Evolutionary conservation across 1,140 invertebrate species (phyloP).

Genomic region (Schlechtendalia chinensis): DNA sequence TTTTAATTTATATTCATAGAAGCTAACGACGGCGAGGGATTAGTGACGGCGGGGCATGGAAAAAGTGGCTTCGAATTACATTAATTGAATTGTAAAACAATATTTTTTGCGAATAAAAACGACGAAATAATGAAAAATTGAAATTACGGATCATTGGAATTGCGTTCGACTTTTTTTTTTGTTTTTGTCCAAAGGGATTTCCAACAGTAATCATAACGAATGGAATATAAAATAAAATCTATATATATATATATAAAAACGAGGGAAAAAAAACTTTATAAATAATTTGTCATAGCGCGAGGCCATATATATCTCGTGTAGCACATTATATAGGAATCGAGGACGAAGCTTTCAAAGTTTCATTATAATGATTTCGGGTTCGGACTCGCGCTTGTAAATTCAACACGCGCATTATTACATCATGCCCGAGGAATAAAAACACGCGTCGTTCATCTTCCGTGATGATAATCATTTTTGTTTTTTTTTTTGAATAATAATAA

Average conservation of each 20-base stretch:
- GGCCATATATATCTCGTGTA: background rate
- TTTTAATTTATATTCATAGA: slow-evolving; percentile 50
- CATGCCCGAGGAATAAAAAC: background rate
- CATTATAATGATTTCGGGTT: background rate
- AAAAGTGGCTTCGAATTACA: slow-evolving; percentile 49
- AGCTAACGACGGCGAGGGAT: slow-evolving; percentile 46
- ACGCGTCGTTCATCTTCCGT: too few species aligned
- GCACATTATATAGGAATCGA: slow-evolving; percentile 7
- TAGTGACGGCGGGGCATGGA: slow-evolving; percentile 20
- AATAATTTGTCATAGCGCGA: slow-evolving; percentile 41
- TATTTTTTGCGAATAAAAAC: slow-evolving; percentile 45
- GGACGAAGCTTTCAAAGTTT: slow-evolving; percentile 27
- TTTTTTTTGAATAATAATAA: too few species aligned
- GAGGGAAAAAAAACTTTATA: slow-evolving; percentile 33
- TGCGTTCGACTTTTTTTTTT: slow-evolving; percentile 30
- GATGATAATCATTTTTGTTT: too few species aligned
- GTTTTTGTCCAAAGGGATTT: slow-evolving; percentile 19
- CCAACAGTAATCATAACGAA: slow-evolving; percentile 33
- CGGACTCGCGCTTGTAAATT: background rate
- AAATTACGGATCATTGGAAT: slow-evolving; percentile 49
- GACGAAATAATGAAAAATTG: slow-evolving; percentile 50
- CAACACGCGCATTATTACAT: background rate
- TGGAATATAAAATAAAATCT: background rate
- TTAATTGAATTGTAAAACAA: slow-evolving; percentile 50
- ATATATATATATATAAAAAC: background rate